Evolutionary conservation across 2,113 vertebrate genomes (phyloP), one percentile per base, ranked within the genome.

Genomic region (Passer montanus): DNA sequence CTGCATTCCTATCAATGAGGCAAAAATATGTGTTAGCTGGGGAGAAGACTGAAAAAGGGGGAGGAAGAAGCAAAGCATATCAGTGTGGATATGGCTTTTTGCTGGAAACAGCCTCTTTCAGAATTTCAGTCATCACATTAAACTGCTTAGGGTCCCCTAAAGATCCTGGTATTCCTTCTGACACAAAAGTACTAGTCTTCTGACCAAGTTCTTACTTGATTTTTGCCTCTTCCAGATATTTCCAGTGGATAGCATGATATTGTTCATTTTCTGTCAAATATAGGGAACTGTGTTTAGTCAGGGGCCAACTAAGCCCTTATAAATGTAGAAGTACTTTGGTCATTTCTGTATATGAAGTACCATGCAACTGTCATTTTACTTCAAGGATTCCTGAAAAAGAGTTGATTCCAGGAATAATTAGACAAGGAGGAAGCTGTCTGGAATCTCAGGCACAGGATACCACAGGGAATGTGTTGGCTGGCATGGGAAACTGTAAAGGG

Each of bases 301-400:
- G 56, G 33, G 24, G 14, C 15, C 18, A 63, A 19, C 60, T 77
- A 55, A 1, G 1, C 22, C 28, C 20, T 39, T 56, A 13, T 22
- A 79, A 84, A 53, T 60, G 37, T 43, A 13, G 30, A 77, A 72
- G 28, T 35, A 22, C 11, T 84, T 89, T 78, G 46, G 43, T 62
- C 19, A 14, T 82, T 83, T 93, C 46, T 93, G 20, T 73, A 14
- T 67, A 39, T 37, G 10, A 75, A 50, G 19, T 88, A 83, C 26
- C 28, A 49, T 82, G 26, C 63, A 81, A 79, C 44, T 93, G 27
- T 93, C 39, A n/a, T 89, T 92, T 90, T 93, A 41, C n/a, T 93
- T 87, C 55, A 97, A 99, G 99, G 94, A 97, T 99, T 96, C 99
- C 99, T 0, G 98, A 99, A 98, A 99, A 99, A 97, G 99, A 99